Base-by-base conservation (phyloP, 2,888 invertebrate genomes). In the Apodemia hepburni region DNA sequence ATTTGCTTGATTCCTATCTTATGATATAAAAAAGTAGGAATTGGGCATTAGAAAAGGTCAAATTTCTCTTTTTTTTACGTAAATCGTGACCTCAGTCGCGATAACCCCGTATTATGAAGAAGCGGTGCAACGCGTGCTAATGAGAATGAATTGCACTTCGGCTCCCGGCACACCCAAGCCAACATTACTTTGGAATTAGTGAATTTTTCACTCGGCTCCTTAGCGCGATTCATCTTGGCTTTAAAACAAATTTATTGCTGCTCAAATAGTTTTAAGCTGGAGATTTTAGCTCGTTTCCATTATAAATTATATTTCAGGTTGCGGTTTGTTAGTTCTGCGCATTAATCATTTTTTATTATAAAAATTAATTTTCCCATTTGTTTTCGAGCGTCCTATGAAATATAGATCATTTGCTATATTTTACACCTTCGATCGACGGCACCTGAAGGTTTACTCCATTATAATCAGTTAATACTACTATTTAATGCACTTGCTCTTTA, bases 111-210 rank as follows among this genome's bases (percentile, higher is more conserved):
- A 80, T 81, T 84, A 85, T 84, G 84, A 86, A 81, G 79, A 80
- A 81, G 76, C 79, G 27, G 54, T 27, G 54, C 77, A 74, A 72
- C 75, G 73, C 68, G 60, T 71, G 75, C 84, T 88, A 89, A 89
- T 89, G 88, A 88, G 84, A 87, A 89, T 80, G 80, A 87, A 89
- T 88, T 82, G 86, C 85, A 74, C 76, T 51, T 51, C 11, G 18
- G 22, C 74, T 71, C 73, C 73, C 70, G 76, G 76, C 75, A 71
- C 71, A 70, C 71, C 69, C 69, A 68, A 65, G 64, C 75, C 76
- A 73, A 69, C 76, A 75, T 79, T 79, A 79, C 81, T 83, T 81
- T 74, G 76, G 79, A 83, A 85, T 85, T 85, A 86, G 84, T 80
- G 79, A 83, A 86, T 86, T 87, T 86, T 87, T 86, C 85, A 84